A percentile compares a stretch with the other conserved stretches of the same genome.
Evolutionary conservation across 37 sponge, comb jelly and placozoan species (phyloP).

Genomic region (Eunapius fragilis): DNA sequence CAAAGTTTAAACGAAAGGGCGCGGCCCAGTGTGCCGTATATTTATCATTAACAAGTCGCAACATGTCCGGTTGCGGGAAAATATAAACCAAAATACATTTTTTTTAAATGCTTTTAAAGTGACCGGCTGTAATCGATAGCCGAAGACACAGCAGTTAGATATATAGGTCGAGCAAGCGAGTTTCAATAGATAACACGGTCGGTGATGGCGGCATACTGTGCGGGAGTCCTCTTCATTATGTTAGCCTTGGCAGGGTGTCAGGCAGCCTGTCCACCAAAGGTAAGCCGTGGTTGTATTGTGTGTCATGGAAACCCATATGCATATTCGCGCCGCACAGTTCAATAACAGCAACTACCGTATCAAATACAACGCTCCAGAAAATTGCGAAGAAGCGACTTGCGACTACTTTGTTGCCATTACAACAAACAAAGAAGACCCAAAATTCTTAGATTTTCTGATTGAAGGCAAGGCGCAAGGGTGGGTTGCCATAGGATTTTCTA

Average conservation of each 20-base stretch:
- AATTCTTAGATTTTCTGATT: conserved; percentile 39
- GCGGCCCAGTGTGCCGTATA: too few species aligned
- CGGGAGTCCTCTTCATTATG: background rate
- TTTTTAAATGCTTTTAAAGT: too few species aligned
- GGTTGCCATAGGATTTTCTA: conserved; percentile 59
- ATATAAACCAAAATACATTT: background rate
- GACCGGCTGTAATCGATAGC: too few species aligned
- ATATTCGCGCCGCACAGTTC: background rate
- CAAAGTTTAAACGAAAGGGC: too few species aligned
- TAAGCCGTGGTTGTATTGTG: background rate
- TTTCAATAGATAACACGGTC: background rate
- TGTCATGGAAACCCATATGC: background rate
- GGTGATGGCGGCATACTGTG: background rate
- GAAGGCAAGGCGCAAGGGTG: conserved; percentile 23
- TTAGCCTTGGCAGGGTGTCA: background rate
- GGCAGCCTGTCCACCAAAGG: background rate
- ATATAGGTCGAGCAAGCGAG: background rate
- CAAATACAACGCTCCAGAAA: conserved; percentile 5
- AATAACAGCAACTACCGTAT: background rate
- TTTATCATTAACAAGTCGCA: too few species aligned
- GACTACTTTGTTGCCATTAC: conserved; percentile 8
- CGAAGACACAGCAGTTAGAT: background rate
- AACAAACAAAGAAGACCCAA: background rate
- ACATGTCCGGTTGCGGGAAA: too few species aligned
- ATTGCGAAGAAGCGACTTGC: conserved; percentile 19